Evolutionary conservation across 2,797 vertebrate genomes (phyloP).

Genomic region (Anguilla megastoma): DNA sequence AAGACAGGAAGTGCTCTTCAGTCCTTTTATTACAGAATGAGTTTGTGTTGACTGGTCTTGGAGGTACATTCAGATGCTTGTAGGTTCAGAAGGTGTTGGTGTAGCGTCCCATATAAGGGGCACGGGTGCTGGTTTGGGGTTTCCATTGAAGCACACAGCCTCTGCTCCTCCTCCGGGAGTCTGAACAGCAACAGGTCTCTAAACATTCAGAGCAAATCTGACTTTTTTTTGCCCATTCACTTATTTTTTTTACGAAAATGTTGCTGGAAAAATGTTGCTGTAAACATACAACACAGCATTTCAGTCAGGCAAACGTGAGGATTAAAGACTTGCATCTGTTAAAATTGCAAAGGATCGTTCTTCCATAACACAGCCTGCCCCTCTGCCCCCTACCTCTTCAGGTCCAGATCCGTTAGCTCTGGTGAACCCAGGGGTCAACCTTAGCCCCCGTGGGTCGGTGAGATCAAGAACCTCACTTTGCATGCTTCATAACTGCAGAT

Average conservation of each 20-base stretch:
- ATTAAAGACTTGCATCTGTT: slow-evolving; percentile 62
- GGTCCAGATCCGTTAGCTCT: slow-evolving; percentile 39
- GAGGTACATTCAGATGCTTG: slow-evolving; percentile 79
- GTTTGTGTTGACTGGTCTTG: slow-evolving; percentile 69
- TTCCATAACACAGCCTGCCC: slow-evolving; percentile 68
- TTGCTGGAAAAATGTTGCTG: slow-evolving; percentile 73
- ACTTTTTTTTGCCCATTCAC: slow-evolving; percentile 58
- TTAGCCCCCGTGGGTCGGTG: no score
- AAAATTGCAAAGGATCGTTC: slow-evolving; percentile 73
- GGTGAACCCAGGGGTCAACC: neutral
- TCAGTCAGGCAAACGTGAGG: slow-evolving; percentile 73
- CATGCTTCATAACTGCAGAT: neutral
- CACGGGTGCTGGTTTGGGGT: slow-evolving; percentile 53
- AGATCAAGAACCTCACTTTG: neutral
- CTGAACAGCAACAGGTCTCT: slow-evolving; percentile 23
- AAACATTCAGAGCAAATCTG: slow-evolving; percentile 57
- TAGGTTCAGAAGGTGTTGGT: slow-evolving; percentile 58
- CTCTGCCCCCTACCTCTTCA: slow-evolving; percentile 43
- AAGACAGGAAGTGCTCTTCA: slow-evolving; percentile 44
- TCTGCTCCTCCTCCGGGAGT: slow-evolving; percentile 42
- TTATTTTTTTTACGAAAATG: slow-evolving; percentile 62
- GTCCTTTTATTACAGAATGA: slow-evolving; percentile 76
- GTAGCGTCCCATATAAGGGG: slow-evolving; percentile 48
- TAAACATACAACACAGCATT: slow-evolving; percentile 73
- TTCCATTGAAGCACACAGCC: slow-evolving; percentile 39